Base-by-base conservation (phyloP, 2,888 invertebrate species). In the Leucophenga montana region DNA sequence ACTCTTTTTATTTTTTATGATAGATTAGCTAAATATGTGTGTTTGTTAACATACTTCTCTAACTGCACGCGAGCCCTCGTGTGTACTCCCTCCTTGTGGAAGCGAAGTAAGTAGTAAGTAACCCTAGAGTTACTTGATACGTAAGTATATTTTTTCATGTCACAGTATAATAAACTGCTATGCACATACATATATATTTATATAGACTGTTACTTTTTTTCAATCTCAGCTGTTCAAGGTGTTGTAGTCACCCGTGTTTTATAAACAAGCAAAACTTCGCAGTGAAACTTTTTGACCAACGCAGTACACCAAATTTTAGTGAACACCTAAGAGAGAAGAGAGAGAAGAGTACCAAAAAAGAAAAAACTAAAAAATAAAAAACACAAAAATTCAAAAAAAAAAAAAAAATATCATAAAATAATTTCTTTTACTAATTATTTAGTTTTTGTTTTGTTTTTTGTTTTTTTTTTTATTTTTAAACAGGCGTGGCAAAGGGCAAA, bases 61-160 rank as follows among this genome's bases (percentile, higher is more conserved):
- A 79, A 81, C 79, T 83, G 84, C 82, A 77, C 83, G 76, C 84
- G 83, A 82, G 82, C 82, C 84, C 82, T 81, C 83, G 75, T 73
- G 66, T 56, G 50, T 50, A 18, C 50, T 16, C 16, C 16, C n/a
- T 18, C 50, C 50, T 13, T 18, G 50, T 50, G 39, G 39, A 39
- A 50, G 18, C 50, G 50, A n/a, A 50, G 50, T 50, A 50, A 18
- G 50, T 50, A 50, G 50, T 50, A 16, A 50, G 50, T n/a, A 50
- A 16, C 50, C 50, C 50, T 50, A 50, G 50, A n/a, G 50, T 11
- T 4, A 11, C 13, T 50, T n/a, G n/a, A n/a, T n/a, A 8, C n/a
- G 50, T 16, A 50, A 3, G 13, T 18, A 11, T 18, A 50, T 16
- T 4, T 48, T n/a, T 16, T 13, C 11, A 48, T n/a, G 16, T 48